These are phyloP conservation scores for Drosophila pullipes DNA, from an alignment of 2,888 invertebrate genomes.

Conservation along the genomic window DNA sequence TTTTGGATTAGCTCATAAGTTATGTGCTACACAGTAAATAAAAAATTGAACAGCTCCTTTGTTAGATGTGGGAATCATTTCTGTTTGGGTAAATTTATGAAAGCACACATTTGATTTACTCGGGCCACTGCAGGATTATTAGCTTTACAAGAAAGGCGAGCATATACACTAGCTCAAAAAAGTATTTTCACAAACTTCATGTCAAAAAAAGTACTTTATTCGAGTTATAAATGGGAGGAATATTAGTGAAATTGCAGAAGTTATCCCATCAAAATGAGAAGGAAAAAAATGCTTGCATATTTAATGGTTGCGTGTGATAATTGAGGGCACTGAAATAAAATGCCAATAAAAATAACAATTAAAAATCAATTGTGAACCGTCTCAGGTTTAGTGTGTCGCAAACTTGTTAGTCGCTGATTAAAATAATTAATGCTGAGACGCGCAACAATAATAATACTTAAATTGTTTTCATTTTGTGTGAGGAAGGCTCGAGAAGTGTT, in stretches of 20 bases:
- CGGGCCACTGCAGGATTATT: not conserved
- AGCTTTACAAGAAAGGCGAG: not conserved
- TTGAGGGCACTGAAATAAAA: not conserved
- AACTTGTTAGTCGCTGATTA: not conserved
- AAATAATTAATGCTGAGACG: not conserved
- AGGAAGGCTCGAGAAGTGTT: not conserved
- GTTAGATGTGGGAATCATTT: not conserved
- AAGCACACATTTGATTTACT: not conserved
- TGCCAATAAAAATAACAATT: not conserved
- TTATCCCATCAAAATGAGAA: not conserved
- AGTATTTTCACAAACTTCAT: not conserved
- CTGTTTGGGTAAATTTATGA: not conserved
- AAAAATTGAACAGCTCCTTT: not conserved
- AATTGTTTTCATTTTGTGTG: not conserved
- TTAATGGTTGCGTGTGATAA: not conserved
- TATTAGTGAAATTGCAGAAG: not conserved
- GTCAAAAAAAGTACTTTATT: not conserved
- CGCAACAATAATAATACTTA: not conserved
- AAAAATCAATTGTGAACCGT: not conserved
- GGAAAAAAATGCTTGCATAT: not conserved
- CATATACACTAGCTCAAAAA: not conserved
- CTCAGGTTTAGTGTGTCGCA: not conserved
- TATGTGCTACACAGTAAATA: slow-evolving; percentile 87
- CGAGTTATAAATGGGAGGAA: not conserved
- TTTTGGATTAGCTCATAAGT: slow-evolving; percentile 91